Evolutionary conservation across 2,797 vertebrate genomes (phyloP), one percentile per base, ranked within the genome.

Genomic region (Petrocephalus schoutedeni): DNA sequence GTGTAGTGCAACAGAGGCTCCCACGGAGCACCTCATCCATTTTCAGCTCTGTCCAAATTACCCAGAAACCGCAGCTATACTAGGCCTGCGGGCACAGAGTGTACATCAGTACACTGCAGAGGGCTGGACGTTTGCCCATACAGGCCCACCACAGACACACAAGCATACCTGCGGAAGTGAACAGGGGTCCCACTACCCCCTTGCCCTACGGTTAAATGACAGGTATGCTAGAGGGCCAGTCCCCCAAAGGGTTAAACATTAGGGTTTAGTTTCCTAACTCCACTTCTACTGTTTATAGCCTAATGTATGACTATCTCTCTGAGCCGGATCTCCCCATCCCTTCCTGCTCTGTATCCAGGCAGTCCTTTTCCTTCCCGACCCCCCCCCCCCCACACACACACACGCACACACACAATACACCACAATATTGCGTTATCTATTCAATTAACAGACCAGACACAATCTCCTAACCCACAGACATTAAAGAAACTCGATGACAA

Each of bases 361-460:
- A 45, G 71, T 45, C 71, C 32, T 45, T 74, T 74, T 3, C 14
- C 16, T 74, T 32, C n/a, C n/a, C 7, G 6, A 53, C 41, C 9
- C 14, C 8, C 59, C 1, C 53, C 10, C 56, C 10, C 56, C 10
- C 61, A 0, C 59, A 2, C 59, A 2, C 59, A 64, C 59, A 64
- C 80, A 84, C 49, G 23, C 80, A 51, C 9, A 74, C 49, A 54
- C 49, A 54, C 21, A 84, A 54, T 45, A 84, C 49, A 84, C 80
- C 80, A 84, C 45, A 84, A 51, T 45, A 84, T 53, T 21, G 21
- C 19, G 10, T 51, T 84, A 54, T 51, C 45, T 84, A 51, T 84
- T 84, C 80, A 84, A 54, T 84, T 84, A 51, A 54, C 36, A 77
- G 36, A 77, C 71, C 71, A 77, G 71, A 77, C 14, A 45, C 71